Evolutionary conservation across 2,113 vertebrate genomes (phyloP).

Genomic region (Trichomycterus rosablanca): DNA sequence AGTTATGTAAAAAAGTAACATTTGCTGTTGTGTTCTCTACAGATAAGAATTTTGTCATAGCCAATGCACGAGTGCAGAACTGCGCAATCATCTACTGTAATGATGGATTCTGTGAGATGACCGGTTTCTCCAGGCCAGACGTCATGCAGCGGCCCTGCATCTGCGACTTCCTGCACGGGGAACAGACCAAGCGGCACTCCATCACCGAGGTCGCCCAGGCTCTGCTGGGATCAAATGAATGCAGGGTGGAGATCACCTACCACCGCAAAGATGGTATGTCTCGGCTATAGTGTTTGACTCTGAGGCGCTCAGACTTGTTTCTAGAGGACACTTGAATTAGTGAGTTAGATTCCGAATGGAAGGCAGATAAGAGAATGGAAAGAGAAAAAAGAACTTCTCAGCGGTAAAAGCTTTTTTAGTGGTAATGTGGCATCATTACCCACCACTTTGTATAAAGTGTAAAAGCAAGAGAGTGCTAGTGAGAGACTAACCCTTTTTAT

Average conservation of each 20-base stretch:
- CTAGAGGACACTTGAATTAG: too few relatives aligned
- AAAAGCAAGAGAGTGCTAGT: not conserved
- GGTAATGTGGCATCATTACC: constrained; percentile 19
- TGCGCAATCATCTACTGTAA: constrained; percentile 99
- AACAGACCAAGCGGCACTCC: constrained; percentile 84
- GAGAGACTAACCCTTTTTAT: not conserved
- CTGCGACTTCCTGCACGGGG: constrained; percentile 95
- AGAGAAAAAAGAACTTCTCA: not conserved
- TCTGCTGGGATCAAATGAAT: constrained; percentile 89
- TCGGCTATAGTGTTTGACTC: constrained; percentile 4
- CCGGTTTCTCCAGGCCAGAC: constrained; percentile 93
- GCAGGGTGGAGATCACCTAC: constrained; percentile 95
- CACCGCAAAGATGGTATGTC: constrained; percentile 95
- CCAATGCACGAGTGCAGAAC: constrained; percentile 95
- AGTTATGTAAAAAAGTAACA: too few relatives aligned
- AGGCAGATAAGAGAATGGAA: not conserved
- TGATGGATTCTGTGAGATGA: constrained; percentile 98
- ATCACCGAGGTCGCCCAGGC: constrained; percentile 89
- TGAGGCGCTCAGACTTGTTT: too few relatives aligned
- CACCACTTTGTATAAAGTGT: constrained; percentile 18
- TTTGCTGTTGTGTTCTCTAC: constrained; percentile 46
- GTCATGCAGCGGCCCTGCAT: constrained; percentile 98
- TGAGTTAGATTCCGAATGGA: constrained; percentile 1
- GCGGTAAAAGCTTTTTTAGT: constrained; percentile 1
- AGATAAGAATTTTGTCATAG: constrained; percentile 99